A percentile compares a stretch with the other conserved stretches of the same genome.
phyloP scores from a whole-genome alignment of 2,113 vertebrate species.

The Callopanchax toddi region DNA sequence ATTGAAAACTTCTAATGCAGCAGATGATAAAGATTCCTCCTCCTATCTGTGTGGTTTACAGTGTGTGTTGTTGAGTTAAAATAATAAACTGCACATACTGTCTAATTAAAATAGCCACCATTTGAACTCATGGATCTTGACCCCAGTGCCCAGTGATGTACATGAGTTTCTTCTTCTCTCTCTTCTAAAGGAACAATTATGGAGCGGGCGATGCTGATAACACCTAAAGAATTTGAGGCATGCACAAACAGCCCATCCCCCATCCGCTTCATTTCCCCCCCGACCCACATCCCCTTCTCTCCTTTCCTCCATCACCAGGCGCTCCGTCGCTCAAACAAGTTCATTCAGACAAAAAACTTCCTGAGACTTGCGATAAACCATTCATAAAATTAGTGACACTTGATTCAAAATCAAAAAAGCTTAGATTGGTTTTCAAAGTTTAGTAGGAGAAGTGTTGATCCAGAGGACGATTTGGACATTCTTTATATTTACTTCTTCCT shows the following conservation, averaged over 20 bases:
- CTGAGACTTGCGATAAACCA: conserved; percentile 40
- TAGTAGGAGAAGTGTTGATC: too few species aligned
- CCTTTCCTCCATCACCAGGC: conserved; percentile 63
- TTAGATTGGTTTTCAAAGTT: too few species aligned
- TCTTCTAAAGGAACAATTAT: conserved; percentile 71
- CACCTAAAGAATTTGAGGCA: conserved; percentile 78
- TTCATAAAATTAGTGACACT: too few species aligned
- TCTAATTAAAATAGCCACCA: not conserved
- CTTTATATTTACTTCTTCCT: too few species aligned
- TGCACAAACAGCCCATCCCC: conserved; percentile 80
- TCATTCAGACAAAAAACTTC: conserved; percentile 43
- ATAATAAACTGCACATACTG: not conserved
- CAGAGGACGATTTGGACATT: not conserved
- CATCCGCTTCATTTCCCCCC: conserved; percentile 58
- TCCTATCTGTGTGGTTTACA: too few species aligned
- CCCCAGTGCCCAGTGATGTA: not conserved
- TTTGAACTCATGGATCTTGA: conserved; percentile 13
- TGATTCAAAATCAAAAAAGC: too few species aligned
- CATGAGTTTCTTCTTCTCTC: not conserved
- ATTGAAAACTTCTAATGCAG: too few species aligned
- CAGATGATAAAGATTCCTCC: too few species aligned
- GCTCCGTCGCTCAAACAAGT: conserved; percentile 51
- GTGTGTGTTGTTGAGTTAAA: not conserved
- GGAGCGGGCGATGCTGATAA: conserved; percentile 74
- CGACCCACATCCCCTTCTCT: conserved; percentile 47